Base-by-base conservation (phyloP, 37 sponge, comb jelly and placozoan genomes). In the Theonella swinhoei region DNA sequence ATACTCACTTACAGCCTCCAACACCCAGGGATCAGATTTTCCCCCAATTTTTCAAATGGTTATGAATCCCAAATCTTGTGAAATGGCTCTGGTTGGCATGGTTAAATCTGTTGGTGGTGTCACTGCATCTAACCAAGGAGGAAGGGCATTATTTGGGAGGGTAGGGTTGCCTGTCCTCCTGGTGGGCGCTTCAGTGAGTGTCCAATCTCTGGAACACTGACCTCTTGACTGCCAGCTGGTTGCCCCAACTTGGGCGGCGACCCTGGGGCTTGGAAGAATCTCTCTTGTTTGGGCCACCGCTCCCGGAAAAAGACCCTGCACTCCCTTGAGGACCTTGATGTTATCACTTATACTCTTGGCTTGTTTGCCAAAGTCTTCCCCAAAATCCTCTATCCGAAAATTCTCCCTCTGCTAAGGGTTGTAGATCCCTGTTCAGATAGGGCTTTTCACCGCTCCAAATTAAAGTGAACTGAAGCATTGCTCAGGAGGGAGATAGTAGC, bases 391-490 rank as follows among this genome's bases (percentile, higher is more conserved):
- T n/a, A 68, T 17, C n/a, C 79, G 42, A 37, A 40, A 41, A 2
- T 79, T 29, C 17, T 40, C 67, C 4, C 64, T 65, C 42, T 79
- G 41, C 2, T 26, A 42, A 11, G 39, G 43, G 1, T 40, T 68
- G n/a, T 65, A 30, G 42, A 9, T 28, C 68, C 38, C n/a, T 79
- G 68, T 68, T 79, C 65, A 40, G 65, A 37, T 1, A 79, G 11
- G 8, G 41, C 39, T 24, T 65, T 79, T 31, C 79, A 65, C 26
- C 79, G 64, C 68, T 79, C 79, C 40, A 65, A 40, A 38, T 31
- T 39, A 42, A 79, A 79, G 68, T 79, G 79, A 35, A 68, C 79
- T 65, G 79, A 64, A 11, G 68, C 79, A 65, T 79, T 79, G 39
- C 42, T 42, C 42, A 79, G 39, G 2, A 79, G 29, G 26, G 2